Evolutionary conservation across 2,797 vertebrate genomes (phyloP), one percentile per base, ranked within the genome.

Genomic region (Stomatorhinus walkeri): DNA sequence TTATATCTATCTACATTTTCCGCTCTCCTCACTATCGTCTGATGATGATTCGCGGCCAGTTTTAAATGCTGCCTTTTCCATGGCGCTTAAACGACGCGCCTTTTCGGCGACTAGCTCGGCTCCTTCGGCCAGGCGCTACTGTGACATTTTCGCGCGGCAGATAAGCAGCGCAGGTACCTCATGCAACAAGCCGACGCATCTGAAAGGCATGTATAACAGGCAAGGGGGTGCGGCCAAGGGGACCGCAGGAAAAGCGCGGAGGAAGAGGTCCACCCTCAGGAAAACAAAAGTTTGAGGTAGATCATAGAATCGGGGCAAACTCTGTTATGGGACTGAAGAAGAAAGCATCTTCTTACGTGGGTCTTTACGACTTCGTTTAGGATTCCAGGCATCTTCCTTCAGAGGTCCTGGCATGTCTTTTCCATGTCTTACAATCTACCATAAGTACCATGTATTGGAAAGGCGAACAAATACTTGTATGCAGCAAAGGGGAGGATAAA

Each of bases 391-490:
- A 56, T 83, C 81, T 40, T 61, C 88, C 19, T 87, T 91, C 90
- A 54, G 85, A 22, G 87, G 90, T 92, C 92, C 85, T 93, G 93
- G 93, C 87, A 92, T 95, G 95, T 89, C 93, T 91, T 88, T 90
- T 84, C 89, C 90, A 4, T 56, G 54, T 61, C 59, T 61, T 61
- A 61, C 59, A 2, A 89, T 9, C 90, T 89, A 92, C 91, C 89
- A 85, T 92, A 90, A 87, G 94, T 90, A 95, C 94, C 94, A 98
- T 98, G 97, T 98, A 97, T 94, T 98, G 97, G 97, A 98, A 97
- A 95, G 96, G 95, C 59, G 96, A 97, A 89, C 95, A 94, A 81
- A 97, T 96, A 95, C 96, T 96, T 32, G 95, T 96, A 90, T 95
- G 96, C 90, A 92, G 94, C 90, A 93, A 93, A 56, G 93, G 94